Base-by-base conservation (phyloP, 2,113 vertebrate species). In the Mola mola region DNA sequence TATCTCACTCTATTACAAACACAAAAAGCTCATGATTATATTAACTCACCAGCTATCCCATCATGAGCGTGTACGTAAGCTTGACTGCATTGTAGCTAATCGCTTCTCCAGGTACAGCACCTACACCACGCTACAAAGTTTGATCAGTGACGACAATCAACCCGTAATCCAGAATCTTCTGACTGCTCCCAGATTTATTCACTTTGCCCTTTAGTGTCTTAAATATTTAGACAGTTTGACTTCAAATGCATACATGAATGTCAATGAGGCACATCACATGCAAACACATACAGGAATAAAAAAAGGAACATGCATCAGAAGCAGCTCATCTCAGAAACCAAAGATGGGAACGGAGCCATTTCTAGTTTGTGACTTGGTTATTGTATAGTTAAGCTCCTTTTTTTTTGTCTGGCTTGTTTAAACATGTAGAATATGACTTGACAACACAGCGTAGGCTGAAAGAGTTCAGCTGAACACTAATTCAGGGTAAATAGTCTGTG, bases 211-310 rank as follows among this genome's bases (percentile, higher is more conserved):
- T 63, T 60, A 79, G 76, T 85, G 83, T 73, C 83, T 86, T 83
- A 76, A 89, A 89, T 88, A 88, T 90, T 91, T 86, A 87, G 76
- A 86, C 83, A 63, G 69, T 79, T 88, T 88, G 79, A 90, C 86
- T 88, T 88, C 80, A 90, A 86, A 85, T 87, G 78, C 83, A 90
- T 87, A 81, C 68, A 88, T 88, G 81, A 88, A 90, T 90, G 53
- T 52, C 72, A 88, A 90, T 85, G 78, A 75, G 60, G 66, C 43
- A 49, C 59, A 75, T 83, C 70, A 50, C 44, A 3, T 25, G 29
- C 47, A 57, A 10, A 49, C 15, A 17, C 20, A 43, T 6, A 60
- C 17, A 48, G 28, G 24, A 24, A 16, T 2, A 33, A 46, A 72
- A 53, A 26, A 31, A 7, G 70, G 56, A 31, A 61, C 42, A 48